A percentile compares a stretch with the other conserved stretches of the same genome.
These are phyloP conservation scores for Carabus problematicus DNA, from an alignment of 2,888 invertebrate species.

Conservation along the genomic window DNA sequence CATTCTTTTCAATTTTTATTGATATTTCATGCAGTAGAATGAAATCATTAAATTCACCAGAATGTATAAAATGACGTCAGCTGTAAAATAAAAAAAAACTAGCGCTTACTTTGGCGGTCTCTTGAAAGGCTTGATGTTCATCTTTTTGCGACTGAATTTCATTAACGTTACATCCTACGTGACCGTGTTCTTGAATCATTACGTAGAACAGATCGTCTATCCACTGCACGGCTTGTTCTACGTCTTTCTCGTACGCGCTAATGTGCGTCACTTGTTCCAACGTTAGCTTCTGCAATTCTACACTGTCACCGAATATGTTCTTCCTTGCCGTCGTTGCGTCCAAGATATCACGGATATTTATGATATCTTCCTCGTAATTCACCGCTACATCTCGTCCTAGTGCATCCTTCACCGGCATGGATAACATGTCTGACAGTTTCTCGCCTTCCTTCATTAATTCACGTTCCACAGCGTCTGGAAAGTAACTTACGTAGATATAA, in stretches of 20 bases:
- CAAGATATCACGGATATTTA: conserved; percentile 74
- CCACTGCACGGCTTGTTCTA: conserved; percentile 78
- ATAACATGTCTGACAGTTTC: conserved; percentile 77
- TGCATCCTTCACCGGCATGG: conserved; percentile 81
- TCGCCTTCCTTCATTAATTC: conserved; percentile 78
- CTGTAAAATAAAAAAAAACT: neutral
- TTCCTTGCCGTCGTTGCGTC: conserved; percentile 74
- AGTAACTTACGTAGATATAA: neutral
- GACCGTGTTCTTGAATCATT: conserved; percentile 71
- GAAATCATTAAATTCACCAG: too few species aligned
- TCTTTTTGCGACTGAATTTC: conserved; percentile 79
- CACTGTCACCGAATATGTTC: conserved; percentile 75
- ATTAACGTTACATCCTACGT: conserved; percentile 74
- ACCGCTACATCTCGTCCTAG: conserved; percentile 73
- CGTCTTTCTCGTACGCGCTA: conserved; percentile 78
- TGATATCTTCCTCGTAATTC: conserved; percentile 75
- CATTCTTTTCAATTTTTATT: neutral
- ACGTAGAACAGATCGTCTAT: conserved; percentile 77
- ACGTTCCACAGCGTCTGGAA: conserved; percentile 70
- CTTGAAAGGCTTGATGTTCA: conserved; percentile 77
- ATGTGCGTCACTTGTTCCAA: conserved; percentile 80
- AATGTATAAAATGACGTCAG: too few species aligned
- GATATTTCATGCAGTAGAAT: too few species aligned
- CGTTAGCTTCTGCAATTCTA: conserved; percentile 77
- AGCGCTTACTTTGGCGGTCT: conserved; percentile 75